A percentile compares a stretch with the other conserved stretches of the same genome.
phyloP scores from a whole-genome alignment of 2,888 invertebrate species.

The Cremastinae sp. region DNA sequence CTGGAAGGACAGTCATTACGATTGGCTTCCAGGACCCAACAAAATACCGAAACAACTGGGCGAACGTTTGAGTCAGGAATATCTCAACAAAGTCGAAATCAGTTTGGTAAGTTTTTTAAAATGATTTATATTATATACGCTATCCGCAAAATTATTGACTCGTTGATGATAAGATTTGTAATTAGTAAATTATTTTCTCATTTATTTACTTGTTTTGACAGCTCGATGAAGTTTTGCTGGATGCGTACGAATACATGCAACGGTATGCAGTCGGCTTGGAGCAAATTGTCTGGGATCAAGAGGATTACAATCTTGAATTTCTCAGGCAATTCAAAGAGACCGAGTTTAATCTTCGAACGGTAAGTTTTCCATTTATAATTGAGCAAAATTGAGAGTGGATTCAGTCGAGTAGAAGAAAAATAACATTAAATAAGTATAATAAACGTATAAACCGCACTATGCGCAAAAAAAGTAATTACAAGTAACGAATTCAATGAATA shows the following conservation, averaged over 20 bases:
- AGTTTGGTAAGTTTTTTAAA: conserved; percentile 68
- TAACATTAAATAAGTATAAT: too few relatives aligned
- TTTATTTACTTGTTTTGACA: conserved; percentile 72
- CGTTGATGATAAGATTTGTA: neutral
- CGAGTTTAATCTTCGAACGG: conserved; percentile 84
- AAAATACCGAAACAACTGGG: conserved; percentile 82
- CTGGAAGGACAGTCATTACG: conserved; percentile 80
- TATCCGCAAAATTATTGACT: neutral
- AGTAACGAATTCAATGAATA: conserved; percentile 14
- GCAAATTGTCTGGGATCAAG: conserved; percentile 84
- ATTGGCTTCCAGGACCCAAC: conserved; percentile 81
- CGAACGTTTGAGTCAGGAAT: conserved; percentile 77
- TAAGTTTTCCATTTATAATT: conserved; percentile 71
- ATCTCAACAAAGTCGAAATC: conserved; percentile 81
- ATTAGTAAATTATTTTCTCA: neutral
- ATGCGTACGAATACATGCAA: conserved; percentile 86
- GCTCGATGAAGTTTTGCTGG: conserved; percentile 82
- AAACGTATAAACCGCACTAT: neutral
- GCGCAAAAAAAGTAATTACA: neutral
- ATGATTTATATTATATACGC: conserved; percentile 8
- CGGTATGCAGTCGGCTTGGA: conserved; percentile 87
- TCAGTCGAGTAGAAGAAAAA: too few relatives aligned
- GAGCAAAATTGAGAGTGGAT: too few relatives aligned
- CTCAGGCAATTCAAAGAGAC: conserved; percentile 83
- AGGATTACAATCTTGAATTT: conserved; percentile 81